phyloP scores from a whole-genome alignment of 1,140 invertebrate species.

The Elysia chlorotica region DNA sequence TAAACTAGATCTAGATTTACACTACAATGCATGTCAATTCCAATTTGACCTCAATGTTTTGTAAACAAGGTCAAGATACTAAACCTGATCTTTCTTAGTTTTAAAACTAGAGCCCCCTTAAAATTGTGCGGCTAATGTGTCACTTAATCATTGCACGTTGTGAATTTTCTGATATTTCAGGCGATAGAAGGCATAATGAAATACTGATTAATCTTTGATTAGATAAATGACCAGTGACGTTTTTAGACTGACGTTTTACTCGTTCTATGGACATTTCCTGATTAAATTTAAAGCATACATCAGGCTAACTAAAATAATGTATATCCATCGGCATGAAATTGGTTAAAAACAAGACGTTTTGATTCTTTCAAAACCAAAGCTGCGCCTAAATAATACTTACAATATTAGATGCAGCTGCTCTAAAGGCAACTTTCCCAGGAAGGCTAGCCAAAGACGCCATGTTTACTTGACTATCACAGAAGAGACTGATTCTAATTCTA shows the following conservation, averaged over 20 bases:
- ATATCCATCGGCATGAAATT: neutral
- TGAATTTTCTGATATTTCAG: too few species aligned
- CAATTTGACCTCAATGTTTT: too few species aligned
- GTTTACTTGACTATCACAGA: neutral
- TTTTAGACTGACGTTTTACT: neutral
- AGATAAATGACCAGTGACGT: neutral
- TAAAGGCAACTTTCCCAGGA: slow-evolving; percentile 21
- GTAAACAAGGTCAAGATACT: too few species aligned
- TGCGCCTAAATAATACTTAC: slow-evolving; percentile 22
- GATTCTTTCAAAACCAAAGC: neutral
- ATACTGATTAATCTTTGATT: too few species aligned
- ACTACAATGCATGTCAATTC: too few species aligned
- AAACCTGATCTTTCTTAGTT: too few species aligned
- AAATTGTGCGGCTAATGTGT: too few species aligned
- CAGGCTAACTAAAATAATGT: neutral
- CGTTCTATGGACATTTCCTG: neutral
- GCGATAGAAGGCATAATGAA: too few species aligned
- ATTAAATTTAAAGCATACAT: neutral
- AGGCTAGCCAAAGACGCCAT: slow-evolving; percentile 27
- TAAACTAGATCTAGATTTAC: too few species aligned
- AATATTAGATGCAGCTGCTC: slow-evolving; percentile 14
- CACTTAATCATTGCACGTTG: too few species aligned
- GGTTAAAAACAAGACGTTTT: neutral
- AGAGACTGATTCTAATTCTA: neutral
- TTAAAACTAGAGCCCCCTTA: too few species aligned